phyloP scores from a whole-genome alignment of 2,888 invertebrate genomes.

The Agrotis clavis region DNA sequence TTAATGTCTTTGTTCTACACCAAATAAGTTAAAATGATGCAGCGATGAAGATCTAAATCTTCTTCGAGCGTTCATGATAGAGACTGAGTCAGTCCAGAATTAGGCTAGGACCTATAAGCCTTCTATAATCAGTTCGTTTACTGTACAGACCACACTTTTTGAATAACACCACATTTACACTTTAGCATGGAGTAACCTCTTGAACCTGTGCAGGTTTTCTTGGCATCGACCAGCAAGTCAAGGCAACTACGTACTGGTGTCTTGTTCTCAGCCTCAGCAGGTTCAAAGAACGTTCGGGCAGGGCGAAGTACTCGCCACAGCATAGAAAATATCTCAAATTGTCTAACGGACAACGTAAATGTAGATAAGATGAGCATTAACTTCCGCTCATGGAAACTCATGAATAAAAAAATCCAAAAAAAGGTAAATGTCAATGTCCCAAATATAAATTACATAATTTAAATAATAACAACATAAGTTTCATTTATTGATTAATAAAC shows the following conservation, averaged over 20 bases:
- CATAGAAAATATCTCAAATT: not conserved
- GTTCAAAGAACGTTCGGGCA: no score
- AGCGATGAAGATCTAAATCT: not conserved
- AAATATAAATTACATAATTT: conserved; percentile 28
- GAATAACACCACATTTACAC: not conserved
- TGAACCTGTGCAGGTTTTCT: not conserved
- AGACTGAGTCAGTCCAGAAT: not conserved
- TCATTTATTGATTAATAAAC: conserved; percentile 38
- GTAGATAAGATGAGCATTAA: not conserved
- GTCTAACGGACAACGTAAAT: not conserved
- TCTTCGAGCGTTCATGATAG: no score
- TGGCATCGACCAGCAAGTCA: not conserved
- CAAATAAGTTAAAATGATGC: no score
- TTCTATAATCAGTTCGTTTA: not conserved
- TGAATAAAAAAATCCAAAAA: not conserved
- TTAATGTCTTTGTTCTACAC: no score
- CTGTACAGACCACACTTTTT: not conserved
- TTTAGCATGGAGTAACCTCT: not conserved
- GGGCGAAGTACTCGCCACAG: not conserved
- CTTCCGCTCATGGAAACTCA: conserved; percentile 2
- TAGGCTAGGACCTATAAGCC: not conserved
- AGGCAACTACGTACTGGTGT: not conserved
- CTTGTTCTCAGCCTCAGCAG: no score
- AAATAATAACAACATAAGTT: conserved; percentile 50
- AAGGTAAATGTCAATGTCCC: conserved; percentile 21